These are phyloP conservation scores for Centropus bengalensis DNA, from an alignment of 2,113 vertebrate species.

Conservation along the genomic window DNA sequence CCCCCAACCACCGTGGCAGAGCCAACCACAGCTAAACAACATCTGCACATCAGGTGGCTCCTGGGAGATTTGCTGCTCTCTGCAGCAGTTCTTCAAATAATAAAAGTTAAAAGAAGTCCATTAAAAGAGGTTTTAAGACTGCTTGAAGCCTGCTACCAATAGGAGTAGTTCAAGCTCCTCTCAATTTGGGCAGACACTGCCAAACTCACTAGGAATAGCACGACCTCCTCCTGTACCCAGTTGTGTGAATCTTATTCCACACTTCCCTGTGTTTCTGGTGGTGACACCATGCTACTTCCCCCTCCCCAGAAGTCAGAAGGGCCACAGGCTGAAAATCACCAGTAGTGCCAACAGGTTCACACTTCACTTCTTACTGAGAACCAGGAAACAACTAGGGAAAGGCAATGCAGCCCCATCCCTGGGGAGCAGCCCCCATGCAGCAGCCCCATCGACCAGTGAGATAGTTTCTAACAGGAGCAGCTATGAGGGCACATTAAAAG, in stretches of 20 bases:
- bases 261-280: background rate
- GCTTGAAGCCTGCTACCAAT: background rate
- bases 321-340: background rate
- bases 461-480: background rate
- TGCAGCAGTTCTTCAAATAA: background rate
- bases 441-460: background rate
- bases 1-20: background rate
- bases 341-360: rapidly evolving
- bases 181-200: background rate
- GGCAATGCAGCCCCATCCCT: background rate
- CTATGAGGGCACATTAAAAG: background rate
- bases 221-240: background rate
- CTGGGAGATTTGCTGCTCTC: background rate
- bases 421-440: background rate
- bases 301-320: background rate
- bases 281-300: background rate
- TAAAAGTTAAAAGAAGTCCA: background rate
- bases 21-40: background rate
- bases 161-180: background rate
- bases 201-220: background rate
- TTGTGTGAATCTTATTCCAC: background rate
- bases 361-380: background rate
- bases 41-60: slow-evolving; percentile 29
- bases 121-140: background rate
- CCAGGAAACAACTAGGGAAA: background rate